Base-by-base conservation (phyloP, 2,113 vertebrate species). In the Nettapus auritus region DNA sequence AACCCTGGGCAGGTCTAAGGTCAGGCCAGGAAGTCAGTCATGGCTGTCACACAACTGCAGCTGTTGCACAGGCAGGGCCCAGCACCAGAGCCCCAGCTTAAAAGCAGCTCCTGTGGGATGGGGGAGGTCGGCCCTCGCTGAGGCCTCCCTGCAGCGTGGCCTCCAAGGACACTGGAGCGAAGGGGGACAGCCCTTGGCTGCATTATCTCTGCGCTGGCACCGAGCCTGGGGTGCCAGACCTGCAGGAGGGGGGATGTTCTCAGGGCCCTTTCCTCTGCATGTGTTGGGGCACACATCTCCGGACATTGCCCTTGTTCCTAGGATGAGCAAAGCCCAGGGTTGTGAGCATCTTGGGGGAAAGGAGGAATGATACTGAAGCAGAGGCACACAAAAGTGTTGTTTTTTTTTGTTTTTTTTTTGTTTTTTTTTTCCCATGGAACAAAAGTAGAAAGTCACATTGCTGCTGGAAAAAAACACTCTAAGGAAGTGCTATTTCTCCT, bases 81-180 rank as follows among this genome's bases (percentile, higher is more conserved):
- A 19, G 78, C 28, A n/a, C 34, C 0, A 1, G 50, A 74, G 26
- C 40, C 31, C 33, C 66, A 21, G 7, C 76, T 34, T n/a, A 46
- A 94, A 33, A 17, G 46, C 42, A 69, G 50, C 73, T 74, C 60
- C 60, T 38, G 8, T 5, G 19, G 16, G 55, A 69, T 38, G 26
- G 4, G 17, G 13, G 3, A 44, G 42, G 31, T 55, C 22, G 62
- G 26, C 44, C 13, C 29, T n/a, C 0, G 0, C 34, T 23, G 56
- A 62, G 29, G 31, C 19, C 17, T 86, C 15, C 25, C 46, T 1
- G 4, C 38, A 90, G 48, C 9, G 15, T 29, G 66, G 38, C 44
- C 34, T 70, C 26, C 31, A 36, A 48, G 40, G 36, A 48, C 50
- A 31, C 26, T 4, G 26, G 15, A 44, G 67, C 13, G 55, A 66